Base-by-base conservation (phyloP, 23 tunicate genomes). In the Styela clava region DNA sequence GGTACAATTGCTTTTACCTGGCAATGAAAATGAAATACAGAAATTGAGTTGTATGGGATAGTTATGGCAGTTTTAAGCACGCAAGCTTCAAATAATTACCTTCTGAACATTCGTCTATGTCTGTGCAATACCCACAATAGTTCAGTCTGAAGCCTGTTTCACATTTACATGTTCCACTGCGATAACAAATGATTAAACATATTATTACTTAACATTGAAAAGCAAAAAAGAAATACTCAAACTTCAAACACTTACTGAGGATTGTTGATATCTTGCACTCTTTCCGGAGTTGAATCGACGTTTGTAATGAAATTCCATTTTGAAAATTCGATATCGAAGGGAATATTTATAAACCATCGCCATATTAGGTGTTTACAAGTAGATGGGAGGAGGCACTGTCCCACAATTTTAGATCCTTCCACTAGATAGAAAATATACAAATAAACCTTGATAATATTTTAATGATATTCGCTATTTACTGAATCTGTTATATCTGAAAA, bases 21-120 rank as follows among this genome's bases (percentile, higher is more conserved):
- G 22, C 24, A 29, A 76, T 35, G 44, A 44, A 44, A 44, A 44
- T 44, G 56, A 44, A 44, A 44, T 5, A 44, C 12, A 44, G 56
- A 44, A 12, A 44, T 44, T 44, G 56, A 44, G 56, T 5, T 7
- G 56, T 5, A 44, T 7, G n/a, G n/a, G n/a, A n/a, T n/a, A n/a
- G n/a, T n/a, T n/a, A n/a, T n/a, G n/a, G n/a, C n/a, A n/a, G n/a
- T n/a, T n/a, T n/a, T n/a, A n/a, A n/a, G n/a, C n/a, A n/a, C n/a
- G n/a, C n/a, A n/a, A n/a, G n/a, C n/a, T n/a, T n/a, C 3, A 27
- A 31, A 32, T 35, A 71, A 5, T 27, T 35, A 71, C 77, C 77
- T 71, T 26, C 35, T 76, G 1, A 22, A 44, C 81, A 76, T 76
- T 76, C 81, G 64, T 76, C 64, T 27, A 76, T 76, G 2, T 76